Percentiles rank a stretch among this genome's conserved stretches.
These are phyloP conservation scores for Pilophorus perplexus DNA, from an alignment of 2,888 invertebrate genomes.

Conservation along the genomic window DNA sequence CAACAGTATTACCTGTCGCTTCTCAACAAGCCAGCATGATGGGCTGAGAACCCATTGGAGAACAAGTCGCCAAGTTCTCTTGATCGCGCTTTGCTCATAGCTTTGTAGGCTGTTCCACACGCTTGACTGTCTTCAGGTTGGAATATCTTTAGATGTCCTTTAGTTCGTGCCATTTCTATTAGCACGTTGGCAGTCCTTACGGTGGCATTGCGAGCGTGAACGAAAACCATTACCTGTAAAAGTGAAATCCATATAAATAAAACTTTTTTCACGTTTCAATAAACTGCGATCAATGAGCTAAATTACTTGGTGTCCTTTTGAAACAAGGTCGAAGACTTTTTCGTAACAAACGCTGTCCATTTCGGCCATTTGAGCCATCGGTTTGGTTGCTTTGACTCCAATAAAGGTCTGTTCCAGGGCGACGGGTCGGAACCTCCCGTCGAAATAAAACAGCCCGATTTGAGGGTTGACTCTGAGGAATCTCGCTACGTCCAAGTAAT, in stretches of 20 bases:
- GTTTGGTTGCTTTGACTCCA: slow-evolving; percentile 70
- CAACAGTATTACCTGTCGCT: slow-evolving; percentile 65
- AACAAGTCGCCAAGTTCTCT: slow-evolving; percentile 81
- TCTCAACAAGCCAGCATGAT: slow-evolving; percentile 94
- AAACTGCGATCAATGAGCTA: too few relatives aligned
- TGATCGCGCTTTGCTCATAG: slow-evolving; percentile 71
- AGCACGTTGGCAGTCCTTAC: slow-evolving; percentile 81
- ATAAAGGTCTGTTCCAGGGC: slow-evolving; percentile 89
- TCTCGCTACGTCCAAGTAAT: slow-evolving; percentile 92
- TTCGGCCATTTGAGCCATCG: slow-evolving; percentile 63
- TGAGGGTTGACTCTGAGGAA: slow-evolving; percentile 92
- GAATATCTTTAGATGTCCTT: slow-evolving; percentile 69
- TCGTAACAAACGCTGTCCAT: slow-evolving; percentile 94
- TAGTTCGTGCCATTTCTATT: slow-evolving; percentile 75
- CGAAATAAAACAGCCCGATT: slow-evolving; percentile 90
- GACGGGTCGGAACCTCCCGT: slow-evolving; percentile 90
- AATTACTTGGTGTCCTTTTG: slow-evolving; percentile 85
- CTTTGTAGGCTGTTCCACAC: slow-evolving; percentile 67
- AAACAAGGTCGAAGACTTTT: slow-evolving; percentile 81
- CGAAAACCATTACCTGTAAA: slow-evolving; percentile 85
- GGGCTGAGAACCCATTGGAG: slow-evolving; percentile 83
- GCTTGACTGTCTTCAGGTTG: slow-evolving; percentile 63
- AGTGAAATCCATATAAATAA: too few relatives aligned
- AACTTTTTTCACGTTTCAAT: too few relatives aligned
- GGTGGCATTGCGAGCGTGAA: slow-evolving; percentile 96